These are phyloP conservation scores for Erebia ligea DNA, from an alignment of 2,888 invertebrate species.

Conservation along the genomic window DNA sequence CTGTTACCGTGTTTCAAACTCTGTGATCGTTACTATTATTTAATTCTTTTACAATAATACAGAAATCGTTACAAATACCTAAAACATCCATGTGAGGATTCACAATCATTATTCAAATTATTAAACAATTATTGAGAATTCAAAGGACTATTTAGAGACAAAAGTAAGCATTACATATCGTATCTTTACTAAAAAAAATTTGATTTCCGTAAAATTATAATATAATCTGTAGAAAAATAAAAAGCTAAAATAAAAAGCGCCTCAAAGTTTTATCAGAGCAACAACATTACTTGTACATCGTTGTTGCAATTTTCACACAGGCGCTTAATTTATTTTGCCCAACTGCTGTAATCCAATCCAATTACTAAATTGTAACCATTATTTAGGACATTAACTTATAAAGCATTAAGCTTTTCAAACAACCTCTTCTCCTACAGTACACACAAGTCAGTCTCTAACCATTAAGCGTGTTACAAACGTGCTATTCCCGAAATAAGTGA, in stretches of 20 bases:
- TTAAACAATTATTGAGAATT: conserved; percentile 55
- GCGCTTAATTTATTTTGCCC: background rate
- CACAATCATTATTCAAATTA: conserved; percentile 73
- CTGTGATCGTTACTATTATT: conserved; percentile 42
- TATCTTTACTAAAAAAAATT: too few relatives aligned
- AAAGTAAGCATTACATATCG: background rate
- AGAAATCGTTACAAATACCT: conserved; percentile 67
- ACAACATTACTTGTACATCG: background rate
- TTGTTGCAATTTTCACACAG: background rate
- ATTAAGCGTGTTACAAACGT: conserved; percentile 33
- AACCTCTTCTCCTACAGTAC: background rate
- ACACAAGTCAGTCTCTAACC: conserved; percentile 52
- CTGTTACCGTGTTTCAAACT: too few relatives aligned
- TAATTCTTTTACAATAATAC: conserved; percentile 62
- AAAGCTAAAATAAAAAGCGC: background rate
- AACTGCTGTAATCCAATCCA: background rate
- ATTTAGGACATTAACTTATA: background rate
- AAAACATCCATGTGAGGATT: conserved; percentile 54
- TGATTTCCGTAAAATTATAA: too few relatives aligned
- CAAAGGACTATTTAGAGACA: background rate
- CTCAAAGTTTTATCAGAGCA: background rate
- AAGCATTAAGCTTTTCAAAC: background rate
- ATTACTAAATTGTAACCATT: background rate
- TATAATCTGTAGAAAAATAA: background rate
- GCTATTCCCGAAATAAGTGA: conserved; percentile 19